Evolutionary conservation across 2,888 invertebrate species (phyloP), one percentile per base, ranked within the genome.

Genomic region (Dryocosmus kuriphilus): DNA sequence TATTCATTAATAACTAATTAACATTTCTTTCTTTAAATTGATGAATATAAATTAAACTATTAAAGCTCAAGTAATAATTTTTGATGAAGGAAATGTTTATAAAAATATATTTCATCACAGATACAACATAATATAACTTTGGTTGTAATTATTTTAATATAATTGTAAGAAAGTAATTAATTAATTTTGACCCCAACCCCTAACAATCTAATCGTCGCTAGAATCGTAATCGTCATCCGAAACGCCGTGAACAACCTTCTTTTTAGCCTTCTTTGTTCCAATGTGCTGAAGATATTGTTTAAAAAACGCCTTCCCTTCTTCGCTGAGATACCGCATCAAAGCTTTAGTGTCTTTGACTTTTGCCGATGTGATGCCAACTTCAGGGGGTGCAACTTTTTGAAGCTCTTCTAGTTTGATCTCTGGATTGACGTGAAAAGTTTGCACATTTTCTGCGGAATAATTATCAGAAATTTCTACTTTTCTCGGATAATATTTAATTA

Each of bases 351-450:
- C 63, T 22, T 65, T 65, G 22, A 65, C 9, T 27, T 65, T 65
- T 24, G 16, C 24, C 0, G 6, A 3, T 24, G 65, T 24, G 22
- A 41, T 24, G n/a, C 41, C 38, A 38, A 38, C 38, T 32, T n/a
- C n/a, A n/a, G n/a, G n/a, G n/a, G n/a, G n/a, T n/a, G 35, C 38
- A 63, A 35, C 38, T 63, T n/a, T 63, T 63, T 63, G 9, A 63
- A 38, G 63, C 38, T 63, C 38, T 63, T 63, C 22, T 35, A 63
- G 8, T 35, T 22, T 38, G 38, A 38, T 35, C 19, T n/a, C 22
- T 63, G 35, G 8, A 63, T 63, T 63, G 32, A 38, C 14, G 11
- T 63, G 38, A 38, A 63, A 38, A 4, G 14, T 63, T n/a, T 63
- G 14, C 35, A 35, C 22, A 38, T 1, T 63, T 22, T 63, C 62